These are phyloP conservation scores for Catocala fraxini DNA, from an alignment of 2,888 invertebrate species.

Conservation along the genomic window DNA sequence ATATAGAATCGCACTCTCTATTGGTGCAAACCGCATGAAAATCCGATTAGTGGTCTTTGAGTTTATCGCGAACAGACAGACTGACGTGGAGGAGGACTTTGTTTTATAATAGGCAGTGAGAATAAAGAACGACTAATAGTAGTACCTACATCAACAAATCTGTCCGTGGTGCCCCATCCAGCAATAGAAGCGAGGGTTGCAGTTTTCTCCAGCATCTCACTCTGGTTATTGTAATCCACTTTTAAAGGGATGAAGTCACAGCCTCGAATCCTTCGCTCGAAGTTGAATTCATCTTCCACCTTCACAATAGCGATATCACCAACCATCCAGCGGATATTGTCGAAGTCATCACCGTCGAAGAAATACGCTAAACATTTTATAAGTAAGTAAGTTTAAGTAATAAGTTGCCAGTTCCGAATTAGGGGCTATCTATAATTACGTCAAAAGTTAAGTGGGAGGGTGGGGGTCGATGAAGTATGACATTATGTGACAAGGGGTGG, in stretches of 20 bases:
- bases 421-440: no score
- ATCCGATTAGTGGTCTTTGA: no score
- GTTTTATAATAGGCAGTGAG: no score
- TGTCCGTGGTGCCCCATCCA: conserved; percentile 72
- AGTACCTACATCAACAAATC: conserved; percentile 63
- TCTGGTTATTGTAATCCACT: conserved; percentile 69
- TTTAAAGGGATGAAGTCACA: conserved; percentile 74
- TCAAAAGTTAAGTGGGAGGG: no score
- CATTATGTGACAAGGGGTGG: no score
- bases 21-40: no score
- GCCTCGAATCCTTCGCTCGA: conserved; percentile 65
- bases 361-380: conserved; percentile 60
- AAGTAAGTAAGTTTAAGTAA: background rate
- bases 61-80: no score
- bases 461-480: no score
- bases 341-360: conserved; percentile 72
- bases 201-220: conserved; percentile 58
- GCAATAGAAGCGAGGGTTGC: conserved; percentile 61
- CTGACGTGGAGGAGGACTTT: no score
- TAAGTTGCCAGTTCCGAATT: no score
- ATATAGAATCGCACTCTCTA: no score
- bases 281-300: conserved; percentile 75
- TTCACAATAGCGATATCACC: conserved; percentile 79
- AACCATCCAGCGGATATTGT: conserved; percentile 80
- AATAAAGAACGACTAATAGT: no score